These are phyloP conservation scores for Nowickia ferox DNA, from an alignment of 2,888 invertebrate genomes.

Conservation along the genomic window DNA sequence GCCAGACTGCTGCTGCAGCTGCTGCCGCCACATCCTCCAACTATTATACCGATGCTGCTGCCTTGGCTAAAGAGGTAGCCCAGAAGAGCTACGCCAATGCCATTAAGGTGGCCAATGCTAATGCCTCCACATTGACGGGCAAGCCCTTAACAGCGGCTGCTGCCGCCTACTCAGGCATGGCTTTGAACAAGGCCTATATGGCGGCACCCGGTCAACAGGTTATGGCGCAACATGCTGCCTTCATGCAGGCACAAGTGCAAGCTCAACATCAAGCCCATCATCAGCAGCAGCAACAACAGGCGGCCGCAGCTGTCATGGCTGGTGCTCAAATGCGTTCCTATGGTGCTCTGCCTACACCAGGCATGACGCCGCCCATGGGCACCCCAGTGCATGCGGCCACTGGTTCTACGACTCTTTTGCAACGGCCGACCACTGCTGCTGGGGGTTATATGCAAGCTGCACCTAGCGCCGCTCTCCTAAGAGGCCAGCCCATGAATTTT, in stretches of 20 bases:
- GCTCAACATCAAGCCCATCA: slow-evolving; percentile 73
- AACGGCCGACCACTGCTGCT: slow-evolving; percentile 72
- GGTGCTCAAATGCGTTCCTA: slow-evolving; percentile 72
- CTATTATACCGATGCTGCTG: slow-evolving; percentile 85
- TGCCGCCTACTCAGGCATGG: slow-evolving; percentile 87
- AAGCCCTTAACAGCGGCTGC: slow-evolving; percentile 85
- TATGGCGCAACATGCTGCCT: slow-evolving; percentile 72
- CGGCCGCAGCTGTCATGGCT: slow-evolving; percentile 76
- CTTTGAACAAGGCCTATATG: slow-evolving; percentile 85
- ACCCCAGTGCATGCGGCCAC: slow-evolving; percentile 75
- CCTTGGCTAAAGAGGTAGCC: slow-evolving; percentile 91
- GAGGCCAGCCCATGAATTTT: slow-evolving; percentile 69
- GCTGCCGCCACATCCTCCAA: slow-evolving; percentile 40
- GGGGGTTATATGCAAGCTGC: slow-evolving; percentile 74
- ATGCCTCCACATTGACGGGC: slow-evolving; percentile 79
- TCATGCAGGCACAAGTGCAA: slow-evolving; percentile 70
- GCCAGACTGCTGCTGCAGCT: slow-evolving; percentile 61
- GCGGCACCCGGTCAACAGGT: slow-evolving; percentile 69
- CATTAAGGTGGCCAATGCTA: slow-evolving; percentile 85
- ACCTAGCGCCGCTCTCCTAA: slow-evolving; percentile 65
- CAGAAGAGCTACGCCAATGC: slow-evolving; percentile 92
- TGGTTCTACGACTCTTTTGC: slow-evolving; percentile 68
- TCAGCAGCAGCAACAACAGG: slow-evolving; percentile 69
- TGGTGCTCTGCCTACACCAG: slow-evolving; percentile 74
- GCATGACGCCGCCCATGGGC: slow-evolving; percentile 76